Conservation (phyloP, 2,113 vertebrate species). For the Megalops atlanticus region DNA sequence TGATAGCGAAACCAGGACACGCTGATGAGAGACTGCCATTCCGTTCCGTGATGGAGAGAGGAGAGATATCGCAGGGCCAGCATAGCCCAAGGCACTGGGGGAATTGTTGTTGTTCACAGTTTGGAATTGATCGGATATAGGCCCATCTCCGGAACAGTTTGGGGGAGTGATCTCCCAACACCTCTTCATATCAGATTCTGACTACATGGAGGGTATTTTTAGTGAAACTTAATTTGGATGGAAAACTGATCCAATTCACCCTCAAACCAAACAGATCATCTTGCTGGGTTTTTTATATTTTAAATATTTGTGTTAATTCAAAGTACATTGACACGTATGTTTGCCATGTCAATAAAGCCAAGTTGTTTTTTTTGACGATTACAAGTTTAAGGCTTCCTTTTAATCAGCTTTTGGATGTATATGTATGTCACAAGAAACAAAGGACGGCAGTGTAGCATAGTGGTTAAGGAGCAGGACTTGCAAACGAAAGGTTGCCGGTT, state of each 20-base stretch:
- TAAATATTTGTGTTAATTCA: too few species aligned
- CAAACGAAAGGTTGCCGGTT: too few species aligned
- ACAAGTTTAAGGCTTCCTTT: too few species aligned
- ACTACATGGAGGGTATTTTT: not conserved
- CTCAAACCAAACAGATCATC: not conserved
- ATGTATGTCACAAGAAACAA: too few species aligned
- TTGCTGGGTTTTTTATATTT: not conserved
- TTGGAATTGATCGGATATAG: constrained; percentile 32
- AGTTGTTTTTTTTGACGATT: too few species aligned
- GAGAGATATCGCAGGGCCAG: not conserved
- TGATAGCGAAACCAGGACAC: not conserved
- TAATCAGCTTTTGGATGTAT: too few species aligned
- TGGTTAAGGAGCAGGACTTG: too few species aligned
- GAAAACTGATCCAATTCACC: not conserved
- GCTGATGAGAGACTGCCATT: not conserved
- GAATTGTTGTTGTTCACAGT: constrained; percentile 29
- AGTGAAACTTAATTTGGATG: not conserved
- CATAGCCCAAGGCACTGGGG: constrained; percentile 20
- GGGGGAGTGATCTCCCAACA: constrained; percentile 30
- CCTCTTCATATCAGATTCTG: not conserved
- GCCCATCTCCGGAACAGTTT: not conserved
- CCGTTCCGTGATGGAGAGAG: constrained; percentile 17
- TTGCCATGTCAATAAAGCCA: too few species aligned
- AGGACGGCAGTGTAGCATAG: too few species aligned
- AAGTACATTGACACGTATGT: too few species aligned